Percentiles rank a stretch among this genome's conserved stretches.
Conservation (phyloP, 30 jellyfish, hydroid and myxozoan species). For the Clytia hemisphaerica region DNA sequence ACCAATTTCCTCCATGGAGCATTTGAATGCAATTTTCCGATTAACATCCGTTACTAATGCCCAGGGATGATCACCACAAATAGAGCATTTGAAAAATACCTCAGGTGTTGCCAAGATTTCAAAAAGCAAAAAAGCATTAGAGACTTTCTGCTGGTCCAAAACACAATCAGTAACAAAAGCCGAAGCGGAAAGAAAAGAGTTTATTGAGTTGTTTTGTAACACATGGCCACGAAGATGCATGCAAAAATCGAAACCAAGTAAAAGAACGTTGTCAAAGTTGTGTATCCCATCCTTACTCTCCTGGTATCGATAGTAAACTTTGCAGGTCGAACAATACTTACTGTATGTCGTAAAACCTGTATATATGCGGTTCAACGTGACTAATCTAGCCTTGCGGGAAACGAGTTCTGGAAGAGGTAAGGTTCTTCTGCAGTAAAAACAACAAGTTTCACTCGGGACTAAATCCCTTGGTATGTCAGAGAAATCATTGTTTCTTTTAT, state of each 20-base stretch:
- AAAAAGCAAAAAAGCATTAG: conserved; percentile 28
- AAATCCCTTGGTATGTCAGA: background rate
- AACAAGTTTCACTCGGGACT: conserved; percentile 10
- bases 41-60: conserved; percentile 46
- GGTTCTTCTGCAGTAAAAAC: background rate
- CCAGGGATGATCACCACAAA: conserved; percentile 32
- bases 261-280: conserved; percentile 34
- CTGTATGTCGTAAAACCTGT: conserved; percentile 22
- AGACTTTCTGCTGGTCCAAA: background rate
- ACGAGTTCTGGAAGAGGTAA: conserved; percentile 9
- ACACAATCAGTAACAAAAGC: background rate
- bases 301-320: conserved; percentile 37
- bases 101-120: conserved; percentile 16
- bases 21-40: conserved; percentile 45
- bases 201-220: conserved; percentile 24
- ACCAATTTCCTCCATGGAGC: background rate
- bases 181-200: background rate
- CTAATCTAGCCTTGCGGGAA: conserved; percentile 2
- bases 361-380: conserved; percentile 17
- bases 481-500: background rate
- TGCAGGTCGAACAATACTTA: conserved; percentile 32
- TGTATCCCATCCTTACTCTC: conserved; percentile 40
- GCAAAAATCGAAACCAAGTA: conserved; percentile 29
- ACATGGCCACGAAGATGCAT: conserved; percentile 10
- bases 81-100: conserved; percentile 23